These are phyloP conservation scores for Phrynosoma platyrhinos DNA, from an alignment of 2,113 vertebrate species.

Conservation along the genomic window DNA sequence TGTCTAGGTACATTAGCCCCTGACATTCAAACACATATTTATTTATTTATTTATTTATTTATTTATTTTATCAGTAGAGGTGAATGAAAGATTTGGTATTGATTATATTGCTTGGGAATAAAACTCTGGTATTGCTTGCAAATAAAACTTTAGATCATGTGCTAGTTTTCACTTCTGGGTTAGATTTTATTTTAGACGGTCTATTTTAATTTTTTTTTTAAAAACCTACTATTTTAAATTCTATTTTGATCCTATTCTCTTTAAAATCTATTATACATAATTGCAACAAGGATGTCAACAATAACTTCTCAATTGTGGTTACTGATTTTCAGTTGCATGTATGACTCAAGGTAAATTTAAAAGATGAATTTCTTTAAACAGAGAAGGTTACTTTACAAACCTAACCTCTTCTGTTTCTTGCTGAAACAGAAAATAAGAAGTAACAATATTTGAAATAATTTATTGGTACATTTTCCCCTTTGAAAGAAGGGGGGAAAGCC, in stretches of 20 bases:
- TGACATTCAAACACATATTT: no score
- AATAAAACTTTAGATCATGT: conserved; percentile 1
- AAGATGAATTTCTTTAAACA: conserved; percentile 4
- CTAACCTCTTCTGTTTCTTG: conserved; percentile 58
- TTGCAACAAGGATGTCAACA: conserved; percentile 54
- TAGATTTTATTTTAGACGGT: conserved; percentile 43
- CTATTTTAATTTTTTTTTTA: conserved; percentile 67
- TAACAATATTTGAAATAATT: conserved; percentile 70
- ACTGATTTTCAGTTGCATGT: conserved; percentile 9
- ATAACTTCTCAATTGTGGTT: conserved; percentile 48
- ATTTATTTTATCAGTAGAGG: not conserved
- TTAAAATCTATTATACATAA: conserved; percentile 53
- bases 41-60: no score
- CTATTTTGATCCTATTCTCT: not conserved
- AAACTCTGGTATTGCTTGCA: no score
- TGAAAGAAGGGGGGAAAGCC: conserved; percentile 57
- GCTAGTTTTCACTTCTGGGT: conserved; percentile 67
- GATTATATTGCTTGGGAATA: not conserved
- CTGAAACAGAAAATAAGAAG: conserved; percentile 67
- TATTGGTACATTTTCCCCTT: conserved; percentile 65
- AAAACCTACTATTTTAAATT: conserved; percentile 40
- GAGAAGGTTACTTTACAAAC: conserved; percentile 50
- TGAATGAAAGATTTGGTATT: conserved; percentile 14
- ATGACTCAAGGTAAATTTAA: conserved; percentile 50
- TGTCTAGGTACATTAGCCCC: not conserved